Base-by-base conservation (phyloP, 2,888 invertebrate species). In the Cosmia trapezina region DNA sequence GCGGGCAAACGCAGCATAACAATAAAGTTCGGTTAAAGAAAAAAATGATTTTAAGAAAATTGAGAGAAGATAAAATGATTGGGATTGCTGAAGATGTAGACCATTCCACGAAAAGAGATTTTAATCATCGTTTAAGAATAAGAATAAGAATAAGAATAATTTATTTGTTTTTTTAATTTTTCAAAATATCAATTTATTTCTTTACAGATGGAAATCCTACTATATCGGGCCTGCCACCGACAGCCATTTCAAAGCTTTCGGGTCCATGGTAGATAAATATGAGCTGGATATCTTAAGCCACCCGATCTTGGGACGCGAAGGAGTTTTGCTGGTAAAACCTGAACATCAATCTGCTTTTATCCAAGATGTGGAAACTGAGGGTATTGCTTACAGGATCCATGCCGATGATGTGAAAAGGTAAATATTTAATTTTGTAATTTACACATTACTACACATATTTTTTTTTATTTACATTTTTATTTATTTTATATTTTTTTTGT, bases 371-470 rank as follows among this genome's bases (percentile, higher is more conserved):
- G 84, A 89, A 0, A 77, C 84, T 0, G 80, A 91, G n/a, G 87
- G 88, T 0, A 95, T 97, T 60, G 61, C 84, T 0, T 94, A 94
- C 83, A 89, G 88, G 59, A 86, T 96, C 3, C 93, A 95, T 68
- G 86, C 94, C 41, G 91, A 95, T 3, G 92, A 97, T 88, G 94
- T 97, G 0, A 94, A 96, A 83, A 85, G 88, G 96, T 96, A 88
- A 93, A 91, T 91, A 53, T 47, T 33, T 12, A 19, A 45, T 12
- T 61, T 47, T 12, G 8, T 7, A 8, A 8, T 28, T 45, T 7
- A 22, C 4, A 17, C 0, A n/a, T n/a, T n/a, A n/a, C n/a, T n/a
- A n/a, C n/a, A n/a, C n/a, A n/a, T n/a, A n/a, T n/a, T n/a, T n/a
- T n/a, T n/a, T n/a, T n/a, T n/a, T n/a, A n/a, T n/a, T n/a, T n/a